These are phyloP conservation scores for Diplolepis rosae DNA, from an alignment of 2,888 invertebrate species.

Conservation along the genomic window DNA sequence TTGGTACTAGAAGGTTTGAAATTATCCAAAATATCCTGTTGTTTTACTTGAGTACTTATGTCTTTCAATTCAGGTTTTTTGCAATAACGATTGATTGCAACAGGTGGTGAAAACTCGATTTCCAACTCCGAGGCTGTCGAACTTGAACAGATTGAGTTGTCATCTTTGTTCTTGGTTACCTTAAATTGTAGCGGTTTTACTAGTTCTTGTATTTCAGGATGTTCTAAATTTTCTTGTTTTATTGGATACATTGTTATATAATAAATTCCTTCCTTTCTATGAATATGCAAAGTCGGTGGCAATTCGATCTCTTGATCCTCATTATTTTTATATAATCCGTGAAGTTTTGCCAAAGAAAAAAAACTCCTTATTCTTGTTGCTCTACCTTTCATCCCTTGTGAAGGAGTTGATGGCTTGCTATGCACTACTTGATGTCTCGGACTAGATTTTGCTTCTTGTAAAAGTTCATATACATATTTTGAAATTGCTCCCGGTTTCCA, in stretches of 20 bases:
- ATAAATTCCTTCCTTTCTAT: conserved; percentile 60
- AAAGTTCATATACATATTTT: conserved; percentile 52
- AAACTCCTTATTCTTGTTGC: conserved; percentile 44
- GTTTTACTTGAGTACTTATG: conserved; percentile 54
- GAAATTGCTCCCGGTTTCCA: conserved; percentile 62
- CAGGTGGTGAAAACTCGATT: conserved; percentile 60
- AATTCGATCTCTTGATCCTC: conserved; percentile 43
- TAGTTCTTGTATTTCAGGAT: conserved; percentile 38
- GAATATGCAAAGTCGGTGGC: conserved; percentile 60
- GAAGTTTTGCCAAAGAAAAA: conserved; percentile 34
- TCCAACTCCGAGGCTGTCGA: conserved; percentile 59
- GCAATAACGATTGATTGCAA: conserved; percentile 46
- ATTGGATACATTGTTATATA: conserved; percentile 62
- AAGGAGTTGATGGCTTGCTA: conserved; percentile 33
- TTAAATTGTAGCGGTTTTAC: conserved; percentile 59
- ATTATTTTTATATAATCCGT: conserved; percentile 1
- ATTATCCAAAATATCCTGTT: conserved; percentile 55
- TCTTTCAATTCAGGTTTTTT: conserved; percentile 47
- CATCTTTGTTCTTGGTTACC: conserved; percentile 55
- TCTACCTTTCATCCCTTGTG: conserved; percentile 43
- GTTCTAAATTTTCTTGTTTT: conserved; percentile 40
- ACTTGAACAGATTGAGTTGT: conserved; percentile 38
- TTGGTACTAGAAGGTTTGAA: conserved; percentile 23
- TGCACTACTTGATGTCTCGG: conserved; percentile 36
- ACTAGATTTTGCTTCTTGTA: conserved; percentile 54